Evolutionary conservation across 2,113 vertebrate species (phyloP), one percentile per base, ranked within the genome.

Genomic region (Pangasianodon gigas): DNA sequence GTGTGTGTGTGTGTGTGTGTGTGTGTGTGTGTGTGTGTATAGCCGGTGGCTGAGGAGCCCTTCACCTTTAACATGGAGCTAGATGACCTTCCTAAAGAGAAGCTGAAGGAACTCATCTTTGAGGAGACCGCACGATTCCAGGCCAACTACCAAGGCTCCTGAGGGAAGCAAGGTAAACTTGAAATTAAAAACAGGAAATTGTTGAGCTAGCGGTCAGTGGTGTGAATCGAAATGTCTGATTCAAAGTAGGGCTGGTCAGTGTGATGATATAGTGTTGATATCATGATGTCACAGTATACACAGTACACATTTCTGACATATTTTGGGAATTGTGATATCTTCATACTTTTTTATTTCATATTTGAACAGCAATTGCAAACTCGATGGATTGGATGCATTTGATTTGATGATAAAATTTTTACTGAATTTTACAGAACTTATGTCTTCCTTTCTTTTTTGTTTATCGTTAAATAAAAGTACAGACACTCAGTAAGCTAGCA

Each of bases 51-150:
- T 0, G 97, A 98, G 93, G 97, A 97, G 89, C 97, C 97, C 52
- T 98, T 98, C 94, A 97, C 96, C 44, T 98, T 98, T 84, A 94
- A 95, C 93, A 97, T 97, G 97, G 97, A 98, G 83, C 94, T 98
- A 92, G 97, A 98, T 2, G 97, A 98, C 86, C 96, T 97, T 81
- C 97, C 97, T 90, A 98, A 98, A 92, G 97, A 98, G 92, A 96
- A 93, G 92, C 97, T 98, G 94, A 98, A 98, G 95, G 96, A 97
- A 88, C 96, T 98, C 90, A 98, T 98, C 94, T 98, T 93, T 81
- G 96, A 97, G 88, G 97, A 98, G 93, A 98, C 97, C 0, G 96
- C 96, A 84, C 97, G 96, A 91, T 98, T 98, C 95, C 97, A 97
- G 95, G 96, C 95, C 37, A 96, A 87, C 93, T 94, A 90, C 93